Evolutionary conservation across 2,113 vertebrate species (phyloP).

Genomic region (Leuciscus idus): DNA sequence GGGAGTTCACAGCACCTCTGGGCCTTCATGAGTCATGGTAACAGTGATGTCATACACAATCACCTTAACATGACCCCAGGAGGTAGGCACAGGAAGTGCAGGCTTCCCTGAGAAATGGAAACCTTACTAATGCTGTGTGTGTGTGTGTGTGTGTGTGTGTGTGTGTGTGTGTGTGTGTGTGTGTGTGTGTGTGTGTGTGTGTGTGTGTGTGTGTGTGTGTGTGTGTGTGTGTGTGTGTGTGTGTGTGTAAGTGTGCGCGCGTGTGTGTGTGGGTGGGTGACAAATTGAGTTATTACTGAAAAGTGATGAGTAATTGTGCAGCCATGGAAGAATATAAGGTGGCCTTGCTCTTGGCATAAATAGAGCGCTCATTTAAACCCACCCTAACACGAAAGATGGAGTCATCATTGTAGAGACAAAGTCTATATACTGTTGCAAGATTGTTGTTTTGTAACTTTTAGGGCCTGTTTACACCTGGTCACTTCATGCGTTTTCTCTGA

Average conservation of each 20-base stretch:
- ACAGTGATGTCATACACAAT: constrained; percentile 75
- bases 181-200: background rate
- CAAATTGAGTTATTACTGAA: background rate
- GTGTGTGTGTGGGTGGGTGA: background rate
- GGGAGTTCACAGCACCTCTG: constrained; percentile 63
- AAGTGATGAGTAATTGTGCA: constrained; percentile 5
- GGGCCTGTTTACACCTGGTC: background rate
- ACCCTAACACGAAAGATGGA: background rate
- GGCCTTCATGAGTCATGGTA: constrained; percentile 72
- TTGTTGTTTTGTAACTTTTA: background rate
- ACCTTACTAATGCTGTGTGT: background rate
- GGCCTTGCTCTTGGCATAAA: background rate
- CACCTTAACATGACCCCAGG: constrained; percentile 66
- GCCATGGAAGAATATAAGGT: background rate
- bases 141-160: background rate
- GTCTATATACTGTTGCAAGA: background rate
- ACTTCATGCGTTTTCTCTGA: no score
- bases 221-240: background rate
- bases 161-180: background rate
- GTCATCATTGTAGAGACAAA: background rate
- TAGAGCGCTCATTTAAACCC: background rate
- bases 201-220: background rate
- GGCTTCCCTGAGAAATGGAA: background rate
- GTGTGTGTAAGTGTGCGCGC: background rate
- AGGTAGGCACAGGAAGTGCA: background rate